Evolutionary conservation across 2,797 vertebrate genomes (phyloP).

Genomic region (Artibeus jamaicensis): DNA sequence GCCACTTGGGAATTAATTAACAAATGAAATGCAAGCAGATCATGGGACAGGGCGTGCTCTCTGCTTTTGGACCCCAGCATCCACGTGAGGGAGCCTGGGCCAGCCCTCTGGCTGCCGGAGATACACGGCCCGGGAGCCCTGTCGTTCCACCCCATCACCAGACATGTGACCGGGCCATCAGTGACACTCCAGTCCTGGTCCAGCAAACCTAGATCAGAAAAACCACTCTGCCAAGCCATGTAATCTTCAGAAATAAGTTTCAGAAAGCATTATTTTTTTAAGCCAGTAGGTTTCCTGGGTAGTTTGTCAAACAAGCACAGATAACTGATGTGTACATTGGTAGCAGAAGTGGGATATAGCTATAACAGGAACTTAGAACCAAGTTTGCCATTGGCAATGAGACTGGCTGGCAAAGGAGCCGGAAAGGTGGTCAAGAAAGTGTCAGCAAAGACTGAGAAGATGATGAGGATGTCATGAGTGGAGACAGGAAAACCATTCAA

Average conservation of each 20-base stretch:
- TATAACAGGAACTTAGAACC: neutral
- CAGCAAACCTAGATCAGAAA: neutral
- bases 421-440: neutral
- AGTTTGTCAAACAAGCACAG: neutral
- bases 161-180: neutral
- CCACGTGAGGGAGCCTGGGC: neutral
- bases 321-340: neutral
- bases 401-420: neutral
- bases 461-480: neutral
- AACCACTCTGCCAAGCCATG: neutral
- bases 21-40: neutral
- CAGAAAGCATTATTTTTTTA: neutral
- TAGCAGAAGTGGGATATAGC: neutral
- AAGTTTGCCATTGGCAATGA: neutral
- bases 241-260: neutral
- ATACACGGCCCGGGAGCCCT: neutral
- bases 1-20: neutral
- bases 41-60: neutral
- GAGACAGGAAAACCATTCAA: neutral
- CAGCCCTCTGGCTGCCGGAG: neutral
- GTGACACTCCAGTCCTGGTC: neutral
- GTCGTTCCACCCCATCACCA: neutral
- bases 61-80: neutral
- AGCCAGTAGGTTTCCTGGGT: neutral
- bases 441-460: neutral